These are phyloP conservation scores for Saccopteryx bilineata DNA, from an alignment of 2,113 vertebrate species.

Conservation along the genomic window DNA sequence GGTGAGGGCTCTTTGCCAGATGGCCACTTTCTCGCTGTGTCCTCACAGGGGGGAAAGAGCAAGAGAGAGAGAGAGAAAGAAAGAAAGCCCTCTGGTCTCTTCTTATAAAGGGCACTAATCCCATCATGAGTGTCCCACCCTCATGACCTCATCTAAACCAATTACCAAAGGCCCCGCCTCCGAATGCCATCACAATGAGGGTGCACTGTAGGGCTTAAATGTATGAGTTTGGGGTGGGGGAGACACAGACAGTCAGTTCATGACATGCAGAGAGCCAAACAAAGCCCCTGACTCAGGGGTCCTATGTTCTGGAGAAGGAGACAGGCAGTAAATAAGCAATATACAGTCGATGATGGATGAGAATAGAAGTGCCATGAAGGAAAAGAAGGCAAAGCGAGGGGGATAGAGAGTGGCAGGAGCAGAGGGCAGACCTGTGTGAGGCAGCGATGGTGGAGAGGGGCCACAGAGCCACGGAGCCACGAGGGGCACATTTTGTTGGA, in stretches of 20 bases:
- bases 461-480: neutral
- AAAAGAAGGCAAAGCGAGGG: neutral
- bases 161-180: neutral
- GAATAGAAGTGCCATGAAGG: neutral
- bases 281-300: neutral
- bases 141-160: neutral
- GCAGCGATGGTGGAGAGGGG: neutral
- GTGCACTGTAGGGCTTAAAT: neutral
- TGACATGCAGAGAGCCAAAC: neutral
- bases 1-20: neutral
- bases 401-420: neutral
- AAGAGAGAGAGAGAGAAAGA: neutral
- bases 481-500: neutral
- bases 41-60: neutral
- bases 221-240: neutral
- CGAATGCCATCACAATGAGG: neutral
- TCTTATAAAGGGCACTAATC: neutral
- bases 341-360: neutral
- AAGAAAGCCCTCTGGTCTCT: neutral
- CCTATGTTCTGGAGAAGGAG: neutral
- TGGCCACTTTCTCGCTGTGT: neutral
- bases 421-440: neutral
- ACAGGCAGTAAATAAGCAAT: neutral
- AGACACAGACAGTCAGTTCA: neutral
- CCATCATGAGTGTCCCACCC: neutral